Percentiles rank a stretch among this genome's conserved stretches.
These are phyloP conservation scores for Eupsilia transversa DNA, from an alignment of 2,888 invertebrate genomes.

Conservation along the genomic window DNA sequence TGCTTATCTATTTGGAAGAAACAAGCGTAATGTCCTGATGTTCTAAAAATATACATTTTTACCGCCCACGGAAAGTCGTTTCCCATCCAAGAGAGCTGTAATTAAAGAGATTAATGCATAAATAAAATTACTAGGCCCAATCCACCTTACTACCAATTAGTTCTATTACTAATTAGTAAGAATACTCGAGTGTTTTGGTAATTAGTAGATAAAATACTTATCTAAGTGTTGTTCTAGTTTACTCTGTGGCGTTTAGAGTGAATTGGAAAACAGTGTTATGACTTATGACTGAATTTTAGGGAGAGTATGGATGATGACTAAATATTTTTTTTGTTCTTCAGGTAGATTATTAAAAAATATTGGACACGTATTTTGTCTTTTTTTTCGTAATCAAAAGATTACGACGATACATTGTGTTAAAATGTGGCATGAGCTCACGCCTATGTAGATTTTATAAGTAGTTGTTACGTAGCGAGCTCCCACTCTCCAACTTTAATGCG, in stretches of 20 bases:
- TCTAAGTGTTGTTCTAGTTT: constrained; percentile 43
- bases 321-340: too few species aligned
- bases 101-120: constrained; percentile 35
- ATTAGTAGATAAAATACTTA: constrained; percentile 47
- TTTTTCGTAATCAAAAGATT: too few species aligned
- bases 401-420: too few species aligned
- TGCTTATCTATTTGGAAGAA: background rate
- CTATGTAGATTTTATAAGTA: too few species aligned
- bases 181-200: constrained; percentile 45
- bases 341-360: too few species aligned
- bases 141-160: constrained; percentile 38
- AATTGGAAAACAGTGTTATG: too few species aligned
- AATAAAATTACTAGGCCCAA: constrained; percentile 35
- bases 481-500: too few species aligned
- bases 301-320: too few species aligned
- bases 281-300: constrained; percentile 12
- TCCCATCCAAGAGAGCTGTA: background rate
- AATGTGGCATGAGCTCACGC: too few species aligned
- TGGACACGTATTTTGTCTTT: too few species aligned
- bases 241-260: constrained; percentile 15
- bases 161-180: constrained; percentile 46
- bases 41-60: background rate
- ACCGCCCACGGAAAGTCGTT: constrained; percentile 10
- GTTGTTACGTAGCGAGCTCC: too few species aligned
- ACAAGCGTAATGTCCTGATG: background rate